Percentiles rank a stretch among this genome's conserved stretches.
Evolutionary conservation across 1,140 invertebrate species (phyloP).

Genomic region (Eumaeus atala): DNA sequence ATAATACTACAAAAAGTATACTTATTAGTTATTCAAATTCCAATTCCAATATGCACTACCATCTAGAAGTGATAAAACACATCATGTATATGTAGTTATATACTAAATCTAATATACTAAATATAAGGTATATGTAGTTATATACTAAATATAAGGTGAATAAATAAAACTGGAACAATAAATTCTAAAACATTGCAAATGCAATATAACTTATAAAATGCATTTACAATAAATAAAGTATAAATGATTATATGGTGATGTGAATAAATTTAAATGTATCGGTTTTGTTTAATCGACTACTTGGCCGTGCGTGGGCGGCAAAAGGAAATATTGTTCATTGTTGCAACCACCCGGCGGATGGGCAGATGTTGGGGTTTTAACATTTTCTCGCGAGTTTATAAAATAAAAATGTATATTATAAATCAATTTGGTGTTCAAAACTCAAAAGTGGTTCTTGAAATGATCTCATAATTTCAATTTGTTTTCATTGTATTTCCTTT

Average conservation of each 20-base stretch:
- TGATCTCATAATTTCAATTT: too few relatives aligned
- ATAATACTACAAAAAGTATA: too few relatives aligned
- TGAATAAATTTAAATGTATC: conserved; percentile 45
- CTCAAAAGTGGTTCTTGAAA: background rate
- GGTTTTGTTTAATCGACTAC: conserved; percentile 47
- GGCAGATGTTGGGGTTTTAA: conserved; percentile 29
- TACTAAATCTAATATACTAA: too few relatives aligned
- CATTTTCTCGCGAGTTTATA: conserved; percentile 24
- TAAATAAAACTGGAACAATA: too few relatives aligned
- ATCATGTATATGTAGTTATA: too few relatives aligned
- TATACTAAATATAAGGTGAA: too few relatives aligned
- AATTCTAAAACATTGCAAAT: background rate
- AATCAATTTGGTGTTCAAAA: too few relatives aligned
- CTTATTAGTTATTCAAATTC: too few relatives aligned
- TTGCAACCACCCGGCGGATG: conserved; percentile 35
- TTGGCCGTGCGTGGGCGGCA: conserved; percentile 47
- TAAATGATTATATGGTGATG: conserved; percentile 22
- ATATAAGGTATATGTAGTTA: too few relatives aligned
- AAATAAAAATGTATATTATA: conserved; percentile 8
- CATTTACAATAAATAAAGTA: conserved; percentile 12
- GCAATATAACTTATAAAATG: background rate
- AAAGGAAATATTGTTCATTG: conserved; percentile 58
- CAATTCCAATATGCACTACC: too few relatives aligned
- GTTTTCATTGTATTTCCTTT: too few relatives aligned
- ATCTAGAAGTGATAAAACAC: too few relatives aligned